Conservation (phyloP, 2,113 vertebrate genomes). For the Pungitius pungitius region DNA sequence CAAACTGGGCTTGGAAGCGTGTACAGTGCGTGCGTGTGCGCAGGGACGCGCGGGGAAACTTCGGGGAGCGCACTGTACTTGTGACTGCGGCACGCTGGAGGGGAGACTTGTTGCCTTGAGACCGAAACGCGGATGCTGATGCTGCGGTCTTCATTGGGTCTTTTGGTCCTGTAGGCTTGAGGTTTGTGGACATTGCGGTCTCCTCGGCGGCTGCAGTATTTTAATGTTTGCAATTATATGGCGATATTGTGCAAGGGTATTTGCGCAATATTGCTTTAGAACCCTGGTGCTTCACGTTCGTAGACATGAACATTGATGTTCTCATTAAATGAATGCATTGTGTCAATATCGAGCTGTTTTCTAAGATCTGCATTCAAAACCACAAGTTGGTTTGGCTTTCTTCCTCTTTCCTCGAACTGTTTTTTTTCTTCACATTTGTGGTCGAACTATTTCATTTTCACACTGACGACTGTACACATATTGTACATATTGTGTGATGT, state of each 20-base stretch:
- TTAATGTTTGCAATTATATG: background rate
- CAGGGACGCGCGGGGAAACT: slow-evolving; percentile 24
- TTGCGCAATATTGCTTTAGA: background rate
- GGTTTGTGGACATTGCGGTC: background rate
- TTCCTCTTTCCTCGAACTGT: background rate
- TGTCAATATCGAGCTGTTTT: background rate
- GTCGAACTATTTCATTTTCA: slow-evolving; percentile 1
- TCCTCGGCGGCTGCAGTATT: background rate
- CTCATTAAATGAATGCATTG: background rate
- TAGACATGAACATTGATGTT: background rate
- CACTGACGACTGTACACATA: no score
- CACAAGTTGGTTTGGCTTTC: background rate
- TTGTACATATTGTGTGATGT: no score
- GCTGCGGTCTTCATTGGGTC: background rate
- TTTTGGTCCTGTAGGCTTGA: background rate
- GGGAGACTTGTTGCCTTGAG: slow-evolving; percentile 66
- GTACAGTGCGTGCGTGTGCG: background rate
- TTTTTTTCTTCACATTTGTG: background rate
- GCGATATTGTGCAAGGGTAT: no score
- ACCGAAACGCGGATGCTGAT: background rate
- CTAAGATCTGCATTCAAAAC: background rate
- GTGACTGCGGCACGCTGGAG: slow-evolving; percentile 37
- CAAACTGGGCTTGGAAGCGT: background rate
- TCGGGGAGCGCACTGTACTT: slow-evolving; percentile 4
- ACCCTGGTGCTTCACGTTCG: background rate